These are phyloP conservation scores for Ennomos fuscantarius DNA, from an alignment of 2,888 invertebrate species.

Conservation along the genomic window DNA sequence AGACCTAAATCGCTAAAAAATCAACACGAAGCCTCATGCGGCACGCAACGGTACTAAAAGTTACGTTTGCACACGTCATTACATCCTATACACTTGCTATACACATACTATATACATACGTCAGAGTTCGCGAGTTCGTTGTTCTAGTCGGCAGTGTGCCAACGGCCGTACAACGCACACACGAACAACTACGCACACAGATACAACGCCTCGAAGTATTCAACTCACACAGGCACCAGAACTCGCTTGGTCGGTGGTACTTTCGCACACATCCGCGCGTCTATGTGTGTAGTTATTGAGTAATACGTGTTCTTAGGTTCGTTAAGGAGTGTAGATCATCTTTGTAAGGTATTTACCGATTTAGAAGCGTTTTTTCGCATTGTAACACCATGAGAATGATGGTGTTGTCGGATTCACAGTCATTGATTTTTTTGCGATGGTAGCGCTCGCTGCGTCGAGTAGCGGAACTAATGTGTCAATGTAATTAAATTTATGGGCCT, in stretches of 20 bases:
- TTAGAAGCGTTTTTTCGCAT: constrained; percentile 13
- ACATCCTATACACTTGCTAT: constrained; percentile 26
- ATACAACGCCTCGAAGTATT: not conserved
- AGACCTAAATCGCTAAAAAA: constrained; percentile 3
- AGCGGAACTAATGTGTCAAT: constrained; percentile 49
- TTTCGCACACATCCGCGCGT: constrained; percentile 43
- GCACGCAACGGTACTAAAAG: constrained; percentile 57
- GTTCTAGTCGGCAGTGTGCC: constrained; percentile 83
- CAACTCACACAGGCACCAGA: not conserved
- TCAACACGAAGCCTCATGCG: constrained; percentile 3
- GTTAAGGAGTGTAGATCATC: constrained; percentile 29
- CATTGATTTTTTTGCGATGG: constrained; percentile 40
- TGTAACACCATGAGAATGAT: constrained; percentile 52
- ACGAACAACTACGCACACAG: constrained; percentile 29
- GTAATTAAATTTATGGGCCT: not conserved
- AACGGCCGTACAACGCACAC: constrained; percentile 63
- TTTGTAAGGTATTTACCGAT: constrained; percentile 30
- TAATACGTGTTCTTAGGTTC: constrained; percentile 41
- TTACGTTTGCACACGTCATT: constrained; percentile 60
- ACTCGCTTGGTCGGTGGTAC: not conserved
- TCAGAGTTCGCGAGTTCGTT: constrained; percentile 77
- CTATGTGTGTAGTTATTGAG: constrained; percentile 55
- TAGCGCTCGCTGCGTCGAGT: constrained; percentile 51
- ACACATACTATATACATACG: constrained; percentile 59
- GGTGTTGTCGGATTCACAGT: constrained; percentile 51